These are phyloP conservation scores for Acanthurus tractus DNA, from an alignment of 2,797 vertebrate genomes.

Conservation along the genomic window DNA sequence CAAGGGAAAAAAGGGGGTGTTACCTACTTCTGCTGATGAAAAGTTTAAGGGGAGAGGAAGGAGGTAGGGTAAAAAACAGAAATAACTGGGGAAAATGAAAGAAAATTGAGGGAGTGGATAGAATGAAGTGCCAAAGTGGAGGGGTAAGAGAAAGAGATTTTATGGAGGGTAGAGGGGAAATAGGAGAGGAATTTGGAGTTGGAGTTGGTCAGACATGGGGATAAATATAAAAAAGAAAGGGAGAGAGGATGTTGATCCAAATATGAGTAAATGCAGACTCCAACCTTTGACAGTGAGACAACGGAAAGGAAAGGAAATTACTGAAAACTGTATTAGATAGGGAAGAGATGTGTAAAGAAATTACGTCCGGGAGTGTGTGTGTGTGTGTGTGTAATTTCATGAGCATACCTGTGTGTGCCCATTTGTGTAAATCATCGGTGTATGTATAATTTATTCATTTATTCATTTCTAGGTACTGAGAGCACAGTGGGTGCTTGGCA, in stretches of 20 bases:
- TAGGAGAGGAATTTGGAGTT: background rate
- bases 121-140: background rate
- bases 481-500: background rate
- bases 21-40: conserved; percentile 60
- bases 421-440: background rate
- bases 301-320: conserved; percentile 28
- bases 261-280: conserved; percentile 38
- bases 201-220: conserved; percentile 13
- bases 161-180: conserved; percentile 1
- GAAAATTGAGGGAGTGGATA: background rate
- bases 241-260: conserved; percentile 40
- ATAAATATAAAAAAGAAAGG: background rate
- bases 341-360: conserved; percentile 43
- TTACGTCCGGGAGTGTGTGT: conserved; percentile 29
- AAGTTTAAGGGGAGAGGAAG: conserved; percentile 22
- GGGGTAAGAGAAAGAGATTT: conserved; percentile 2
- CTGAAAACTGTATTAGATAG: conserved; percentile 17
- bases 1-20: conserved; percentile 18
- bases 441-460: background rate
- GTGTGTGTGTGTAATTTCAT: background rate
- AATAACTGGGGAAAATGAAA: conserved; percentile 10
- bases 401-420: no score
- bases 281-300: conserved; percentile 20
- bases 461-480: background rate
- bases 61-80: background rate